Evolutionary conservation across 1,140 invertebrate genomes (phyloP), one percentile per base, ranked within the genome.

Genomic region (Lerema accius): DNA sequence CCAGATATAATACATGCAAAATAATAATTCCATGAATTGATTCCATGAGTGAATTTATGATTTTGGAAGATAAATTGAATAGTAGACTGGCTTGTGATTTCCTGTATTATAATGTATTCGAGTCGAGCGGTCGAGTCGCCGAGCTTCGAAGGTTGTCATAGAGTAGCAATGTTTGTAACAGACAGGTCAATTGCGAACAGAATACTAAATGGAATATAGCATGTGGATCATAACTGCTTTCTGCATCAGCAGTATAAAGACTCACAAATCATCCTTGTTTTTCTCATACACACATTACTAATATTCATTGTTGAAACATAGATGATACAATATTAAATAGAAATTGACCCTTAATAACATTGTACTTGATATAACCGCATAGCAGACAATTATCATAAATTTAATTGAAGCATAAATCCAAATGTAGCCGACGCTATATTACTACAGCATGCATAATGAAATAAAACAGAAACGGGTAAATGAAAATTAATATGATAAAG

Each of bases 11-110:
- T 73, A 76, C 79, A 88, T 78, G 82, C 78, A 73, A 86, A 88
- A 81, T 82, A 7, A 80, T 84, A 77, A 82, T 85, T 85, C 84
- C 58, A 73, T 65, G n/a, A n/a, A n/a, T n/a, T n/a, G n/a, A n/a
- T n/a, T n/a, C n/a, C n/a, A n/a, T n/a, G n/a, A n/a, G n/a, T 76
- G 70, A 89, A 89, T 86, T 86, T 87, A 85, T 85, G 78, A 86
- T 85, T 86, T 89, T 80, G 69, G 81, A 83, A 82, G 82, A 86
- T 88, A 90, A 86, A 90, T 86, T 83, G 80, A 78, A 73, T 78
- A 72, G 65, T 78, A 70, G 77, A 73, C 69, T 66, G 59, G 75
- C 73, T 84, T 80, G 85, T 86, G 85, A 86, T 84, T 90, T 90
- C 87, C 87, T 86, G 84, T 73, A 80, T 80, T 63, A 67, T 88